phyloP scores from a whole-genome alignment of 2,113 vertebrate species.

The Polypterus senegalus region DNA sequence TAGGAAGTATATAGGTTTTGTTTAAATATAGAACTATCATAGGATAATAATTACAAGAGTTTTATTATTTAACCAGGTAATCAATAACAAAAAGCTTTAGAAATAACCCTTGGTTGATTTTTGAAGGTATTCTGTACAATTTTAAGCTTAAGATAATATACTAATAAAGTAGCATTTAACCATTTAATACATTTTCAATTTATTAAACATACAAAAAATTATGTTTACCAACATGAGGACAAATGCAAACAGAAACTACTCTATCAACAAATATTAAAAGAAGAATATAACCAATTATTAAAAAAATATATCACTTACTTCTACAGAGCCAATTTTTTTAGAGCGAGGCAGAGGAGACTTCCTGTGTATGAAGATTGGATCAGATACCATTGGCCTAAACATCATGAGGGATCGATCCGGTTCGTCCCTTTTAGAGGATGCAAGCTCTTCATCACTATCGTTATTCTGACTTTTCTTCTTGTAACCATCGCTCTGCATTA shows the following conservation, averaged over 20 bases:
- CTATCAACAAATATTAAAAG: neutral
- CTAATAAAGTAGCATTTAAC: no score
- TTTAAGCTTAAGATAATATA: no score
- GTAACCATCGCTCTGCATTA: constrained; percentile 56
- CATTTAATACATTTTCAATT: no score
- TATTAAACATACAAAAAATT: neutral
- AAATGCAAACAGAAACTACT: neutral
- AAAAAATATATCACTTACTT: constrained; percentile 56
- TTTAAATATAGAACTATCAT: no score
- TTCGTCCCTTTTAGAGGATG: constrained; percentile 57
- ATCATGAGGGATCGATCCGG: constrained; percentile 59
- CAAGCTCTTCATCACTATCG: constrained; percentile 64
- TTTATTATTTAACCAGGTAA: no score
- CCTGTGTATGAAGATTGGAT: constrained; percentile 79
- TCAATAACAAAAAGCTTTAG: no score
- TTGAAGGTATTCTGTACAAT: no score
- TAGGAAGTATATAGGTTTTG: no score
- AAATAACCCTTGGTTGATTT: no score
- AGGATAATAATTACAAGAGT: no score
- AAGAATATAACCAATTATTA: neutral
- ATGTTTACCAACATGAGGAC: neutral
- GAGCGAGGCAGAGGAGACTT: constrained; percentile 71
- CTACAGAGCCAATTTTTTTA: constrained; percentile 67
- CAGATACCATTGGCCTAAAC: constrained; percentile 76
- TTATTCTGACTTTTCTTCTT: constrained; percentile 47